Evolutionary conservation across 2,113 vertebrate genomes (phyloP), one percentile per base, ranked within the genome.

Genomic region (Apodemus sylvaticus): DNA sequence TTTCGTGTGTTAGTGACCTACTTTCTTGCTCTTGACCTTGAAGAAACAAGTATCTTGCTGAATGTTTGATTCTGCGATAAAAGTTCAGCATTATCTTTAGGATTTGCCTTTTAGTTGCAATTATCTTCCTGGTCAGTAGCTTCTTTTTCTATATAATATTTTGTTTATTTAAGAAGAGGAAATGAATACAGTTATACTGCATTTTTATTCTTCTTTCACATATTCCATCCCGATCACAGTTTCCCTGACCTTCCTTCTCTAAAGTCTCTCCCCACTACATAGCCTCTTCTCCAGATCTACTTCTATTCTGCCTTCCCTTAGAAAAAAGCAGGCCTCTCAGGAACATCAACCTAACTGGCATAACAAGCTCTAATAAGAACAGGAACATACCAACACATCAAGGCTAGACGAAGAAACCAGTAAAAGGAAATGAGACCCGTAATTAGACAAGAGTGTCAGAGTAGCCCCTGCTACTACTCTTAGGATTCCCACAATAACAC

Each of bases 1-100:
- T 71, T 94, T 76, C 19, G 45, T 85, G 34, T 5, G 89, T 5
- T 19, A 20, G 20, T 83, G 78, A 68, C 39, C 55, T 93, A 55
- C 2, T 76, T 20, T 73, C 48, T 88, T 93, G 76, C 86, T 74
- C 39, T 11, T 39, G n/a, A 22, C 48, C 92, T 74, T 19, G 10
- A 76, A 71, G 36, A 97, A 95, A 95, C 76, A n/a, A 34, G 1
- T 45, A 14, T 93, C 91, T 85, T 90, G 24, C 20, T 94, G 53
- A 66, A 19, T 68, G 34, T 89, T 45, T 76, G 42, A 90, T 82
- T 29, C 34, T 5, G 6, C 45, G 85, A 58, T 90, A 58, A 92
- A 94, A 94, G 29, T 77, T 89, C 1, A 73, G 71, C n/a, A 39
- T 9, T 22, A 73, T 68, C 87, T 89, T 45, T 58, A 87, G 19